A percentile compares a stretch with the other conserved stretches of the same genome.
Evolutionary conservation across 2,888 invertebrate species (phyloP).

Genomic region (Cephonodes hylas): DNA sequence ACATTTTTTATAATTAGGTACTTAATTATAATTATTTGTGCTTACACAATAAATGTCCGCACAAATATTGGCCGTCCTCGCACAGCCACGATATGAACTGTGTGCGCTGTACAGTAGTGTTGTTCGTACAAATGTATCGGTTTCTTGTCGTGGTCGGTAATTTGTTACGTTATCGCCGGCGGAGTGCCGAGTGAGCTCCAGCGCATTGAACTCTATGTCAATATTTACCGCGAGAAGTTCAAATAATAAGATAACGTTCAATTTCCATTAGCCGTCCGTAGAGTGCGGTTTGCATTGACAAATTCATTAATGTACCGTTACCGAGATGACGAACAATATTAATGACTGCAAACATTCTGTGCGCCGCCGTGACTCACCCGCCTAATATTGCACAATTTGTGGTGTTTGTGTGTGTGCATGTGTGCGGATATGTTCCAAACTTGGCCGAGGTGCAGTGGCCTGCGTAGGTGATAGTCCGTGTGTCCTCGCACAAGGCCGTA

Average conservation of each 20-base stretch:
- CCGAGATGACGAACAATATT: background rate
- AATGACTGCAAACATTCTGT: conserved; percentile 1
- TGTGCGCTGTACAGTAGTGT: background rate
- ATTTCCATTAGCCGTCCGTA: background rate
- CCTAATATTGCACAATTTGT: background rate
- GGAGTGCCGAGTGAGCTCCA: background rate
- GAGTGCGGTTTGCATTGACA: background rate
- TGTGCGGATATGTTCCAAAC: background rate
- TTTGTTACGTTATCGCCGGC: background rate
- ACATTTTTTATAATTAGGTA: no score
- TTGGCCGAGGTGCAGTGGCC: background rate
- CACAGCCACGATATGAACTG: no score
- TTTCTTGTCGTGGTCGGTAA: background rate
- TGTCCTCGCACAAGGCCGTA: conserved; percentile 4
- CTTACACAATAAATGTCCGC: no score
- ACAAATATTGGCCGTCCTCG: no score
- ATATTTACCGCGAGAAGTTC: conserved; percentile 12
- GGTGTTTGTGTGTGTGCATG: background rate
- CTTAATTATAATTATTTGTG: no score
- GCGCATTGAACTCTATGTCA: conserved; percentile 11
- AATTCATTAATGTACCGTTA: background rate
- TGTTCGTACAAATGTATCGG: background rate
- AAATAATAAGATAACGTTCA: background rate
- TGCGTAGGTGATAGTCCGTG: background rate
- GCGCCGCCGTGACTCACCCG: background rate